Base-by-base conservation (phyloP, 2,888 invertebrate species). In the Parelbella ahira region DNA sequence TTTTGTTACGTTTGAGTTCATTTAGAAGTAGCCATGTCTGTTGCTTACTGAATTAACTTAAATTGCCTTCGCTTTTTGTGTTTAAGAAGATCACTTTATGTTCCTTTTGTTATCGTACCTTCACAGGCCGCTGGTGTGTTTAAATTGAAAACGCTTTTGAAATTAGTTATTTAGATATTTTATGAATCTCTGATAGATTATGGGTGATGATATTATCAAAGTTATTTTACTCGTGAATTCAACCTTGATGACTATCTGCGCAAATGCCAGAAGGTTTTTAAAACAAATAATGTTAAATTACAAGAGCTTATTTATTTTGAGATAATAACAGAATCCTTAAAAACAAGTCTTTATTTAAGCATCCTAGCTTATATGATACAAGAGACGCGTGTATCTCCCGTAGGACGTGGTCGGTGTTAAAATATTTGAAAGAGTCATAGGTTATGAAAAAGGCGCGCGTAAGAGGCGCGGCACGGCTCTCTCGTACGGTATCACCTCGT, bases 1-100 rank as follows among this genome's bases (percentile, higher is more conserved):
- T 86, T 87, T 86, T 86, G 81, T 86, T 78, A 75, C 78, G 71
- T 82, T 84, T 79, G 83, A 82, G 83, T 84, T 87, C 86, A 87
- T 86, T 87, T 87, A 70, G 82, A 81, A 84, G 87, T 81, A 82
- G 83, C 86, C 75, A 77, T 72, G 82, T 77, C 80, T 72, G 74
- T 70, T 82, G 80, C 80, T 83, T 80, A 86, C 86, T 76, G 80
- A 82, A 86, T 87, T 83, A 83, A 80, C 81, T 83, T 73, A 79
- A 83, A 84, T 82, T 83, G 76, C 73, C 68, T 72, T 73, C 54
- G 56, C 56, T 79, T 81, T 75, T 76, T 77, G 75, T 57, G 61
- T 66, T 64, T 51, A 49, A 68, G 56, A 63, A 68, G 66, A 73
- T 69, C 62, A 55, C 60, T 69, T 69, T 64, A 62, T 70, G 56